Base-by-base conservation (phyloP, 1,140 invertebrate genomes). In the Theocolax elegans region DNA sequence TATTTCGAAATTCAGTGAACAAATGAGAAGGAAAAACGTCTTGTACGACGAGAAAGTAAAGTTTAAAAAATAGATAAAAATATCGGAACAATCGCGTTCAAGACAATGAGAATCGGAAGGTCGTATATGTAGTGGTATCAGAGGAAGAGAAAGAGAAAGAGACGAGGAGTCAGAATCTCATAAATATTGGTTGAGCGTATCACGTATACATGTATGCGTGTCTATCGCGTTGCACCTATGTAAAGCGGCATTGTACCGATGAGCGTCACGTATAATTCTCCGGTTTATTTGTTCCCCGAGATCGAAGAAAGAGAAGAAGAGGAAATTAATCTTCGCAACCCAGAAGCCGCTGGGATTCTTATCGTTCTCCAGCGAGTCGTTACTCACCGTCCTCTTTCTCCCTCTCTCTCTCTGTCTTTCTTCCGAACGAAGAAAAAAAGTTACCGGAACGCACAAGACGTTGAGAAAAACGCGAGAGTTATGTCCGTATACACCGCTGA, bases 221-320 rank as follows among this genome's bases (percentile, higher is more conserved):
- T 21, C n/a, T 35, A 15, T 46, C 25, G 17, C 19, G 44, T 56
- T 38, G 65, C 54, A 35, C 31, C 4, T 35, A 35, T 15, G 42
- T 44, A 44, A n/a, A n/a, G n/a, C n/a, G n/a, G 29, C 31, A 38
- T 53, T 48, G 46, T 64, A 29, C 25, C 49, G 51, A 53, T 53
- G 62, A 65, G 35, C 62, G 31, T 9, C 23, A 38, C 48, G 58
- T 48, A 69, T 64, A 72, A 75, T 75, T 69, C 65, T 64, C 40
- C 42, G 29, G 29, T 51, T 70, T 56, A 25, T 60, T 54, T 40
- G 58, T 60, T 46, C 29, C 31, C 44, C 15, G 17, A 15, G 51
- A 58, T n/a, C n/a, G n/a, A n/a, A n/a, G n/a, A n/a, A n/a, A 53
- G 71, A 62, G 68, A 40, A 56, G 56, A 38, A 51, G 70, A 77